A percentile compares a stretch with the other conserved stretches of the same genome.
Evolutionary conservation across 2,113 vertebrate species (phyloP).

Genomic region (Crotalus helleri): DNA sequence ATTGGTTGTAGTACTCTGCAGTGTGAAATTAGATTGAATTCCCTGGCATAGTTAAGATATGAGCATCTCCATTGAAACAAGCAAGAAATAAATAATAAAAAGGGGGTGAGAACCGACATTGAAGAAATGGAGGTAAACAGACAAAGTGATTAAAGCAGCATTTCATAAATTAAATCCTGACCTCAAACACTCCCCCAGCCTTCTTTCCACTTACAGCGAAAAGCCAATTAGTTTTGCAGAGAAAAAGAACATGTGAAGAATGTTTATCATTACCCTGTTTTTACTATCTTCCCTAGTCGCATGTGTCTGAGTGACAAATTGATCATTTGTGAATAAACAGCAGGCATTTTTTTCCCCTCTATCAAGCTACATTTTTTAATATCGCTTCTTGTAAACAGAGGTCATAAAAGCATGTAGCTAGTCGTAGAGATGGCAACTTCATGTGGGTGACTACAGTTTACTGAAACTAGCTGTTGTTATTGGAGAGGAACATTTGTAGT

Average conservation of each 20-base stretch:
- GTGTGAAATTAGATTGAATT: neutral
- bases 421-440: neutral
- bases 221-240: neutral
- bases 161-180: constrained; percentile 1
- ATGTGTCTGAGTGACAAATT: neutral
- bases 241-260: neutral
- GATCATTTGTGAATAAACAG: constrained; percentile 5
- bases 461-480: neutral
- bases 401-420: neutral
- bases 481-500: neutral
- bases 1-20: fast-evolving
- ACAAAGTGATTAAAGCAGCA: neutral
- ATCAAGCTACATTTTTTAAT: neutral
- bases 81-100: neutral
- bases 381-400: neutral
- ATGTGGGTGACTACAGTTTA: neutral
- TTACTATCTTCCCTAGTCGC: neutral
- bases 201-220: neutral
- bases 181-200: neutral
- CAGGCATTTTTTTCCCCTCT: neutral
- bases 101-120: neutral
- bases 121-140: neutral
- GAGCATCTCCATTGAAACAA: neutral
- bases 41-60: neutral
- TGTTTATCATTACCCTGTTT: neutral